Percentiles rank a stretch among this genome's conserved stretches.
phyloP scores from a whole-genome alignment of 2,113 vertebrate genomes.

The Gobio gobio region DNA sequence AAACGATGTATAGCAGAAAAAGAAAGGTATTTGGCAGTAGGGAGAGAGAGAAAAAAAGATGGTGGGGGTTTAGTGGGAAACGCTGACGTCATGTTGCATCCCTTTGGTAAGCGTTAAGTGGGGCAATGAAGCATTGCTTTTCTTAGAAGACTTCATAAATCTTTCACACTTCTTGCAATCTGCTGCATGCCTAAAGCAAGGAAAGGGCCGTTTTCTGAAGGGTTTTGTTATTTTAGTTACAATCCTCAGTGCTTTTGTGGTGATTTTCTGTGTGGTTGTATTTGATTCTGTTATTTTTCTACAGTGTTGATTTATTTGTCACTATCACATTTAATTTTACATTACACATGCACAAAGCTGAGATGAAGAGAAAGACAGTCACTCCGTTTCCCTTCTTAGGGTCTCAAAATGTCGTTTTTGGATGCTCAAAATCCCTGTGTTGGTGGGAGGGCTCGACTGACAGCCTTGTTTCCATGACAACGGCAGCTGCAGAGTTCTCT shows the following conservation, averaged over 20 bases:
- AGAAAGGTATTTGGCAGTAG: too few relatives aligned
- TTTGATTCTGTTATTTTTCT: background rate
- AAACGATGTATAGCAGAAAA: background rate
- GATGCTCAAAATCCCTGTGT: constrained; percentile 41
- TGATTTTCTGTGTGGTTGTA: background rate
- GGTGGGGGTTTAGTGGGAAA: constrained; percentile 6
- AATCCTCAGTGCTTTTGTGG: background rate
- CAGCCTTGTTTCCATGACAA: constrained; percentile 61
- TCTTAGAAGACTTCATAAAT: constrained; percentile 29
- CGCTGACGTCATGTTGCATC: constrained; percentile 34
- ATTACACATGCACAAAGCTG: background rate
- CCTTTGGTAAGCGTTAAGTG: constrained; percentile 13
- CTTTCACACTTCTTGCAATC: constrained; percentile 25
- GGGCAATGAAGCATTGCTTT: constrained; percentile 27
- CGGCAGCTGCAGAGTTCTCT: constrained; percentile 58
- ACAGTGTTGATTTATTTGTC: background rate
- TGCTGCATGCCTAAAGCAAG: background rate
- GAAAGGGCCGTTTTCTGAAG: background rate
- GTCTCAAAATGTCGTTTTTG: constrained; percentile 45
- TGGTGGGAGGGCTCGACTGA: constrained; percentile 47
- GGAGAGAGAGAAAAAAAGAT: background rate
- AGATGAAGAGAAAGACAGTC: background rate
- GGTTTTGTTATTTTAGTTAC: background rate
- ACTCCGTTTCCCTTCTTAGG: background rate
- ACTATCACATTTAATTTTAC: background rate